Base-by-base conservation (phyloP, 2,888 invertebrate species). In the Lordiphosa andalusiaca region DNA sequence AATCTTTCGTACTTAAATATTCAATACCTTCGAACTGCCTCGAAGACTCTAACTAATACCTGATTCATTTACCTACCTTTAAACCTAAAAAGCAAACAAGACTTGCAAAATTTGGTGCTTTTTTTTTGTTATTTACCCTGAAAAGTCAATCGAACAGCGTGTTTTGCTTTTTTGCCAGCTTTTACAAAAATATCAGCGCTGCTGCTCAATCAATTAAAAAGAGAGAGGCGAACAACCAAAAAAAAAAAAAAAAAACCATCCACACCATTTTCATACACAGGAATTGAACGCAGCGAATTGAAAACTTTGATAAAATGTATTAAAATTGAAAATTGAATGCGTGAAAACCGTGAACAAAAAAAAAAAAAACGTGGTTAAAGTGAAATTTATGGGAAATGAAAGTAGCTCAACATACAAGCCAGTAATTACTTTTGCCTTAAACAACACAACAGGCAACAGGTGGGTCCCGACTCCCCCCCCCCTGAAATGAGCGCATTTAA, bases 401-500 rank as follows among this genome's bases (percentile, higher is more conserved):
- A 51, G 25, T 25, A 25, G 25, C 25, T 25, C 7, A 25, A 25
- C 25, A 7, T 25, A 2, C 25, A 1, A 2, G 7, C 6, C 7
- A 7, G 25, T 25, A 25, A 25, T 25, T 25, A 25, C 25, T 25
- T 25, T 6, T 25, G 25, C 25, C 25, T 25, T 25, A 7, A 13
- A 10, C 16, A 35, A 16, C 1, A 16, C 16, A 16, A 16, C 16
- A 25, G 46, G 9, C 35, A 40, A 39, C 42, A 38, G 47, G 35
- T 46, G 30, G 21, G 46, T 19, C 25, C 25, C 25, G 4, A 6
- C 21, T 10, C 33, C 36, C 39, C 30, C 30, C 16, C 16, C 2
- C 16, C 1, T 56, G 56, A 54, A 61, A 25, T 75, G 76, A 75
- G 60, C 70, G 61, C 53, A 71, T 73, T 74, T 81, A 81, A 82